Evolutionary conservation across 2,888 invertebrate genomes (phyloP), one percentile per base, ranked within the genome.

Genomic region (Oasisia sp.): DNA sequence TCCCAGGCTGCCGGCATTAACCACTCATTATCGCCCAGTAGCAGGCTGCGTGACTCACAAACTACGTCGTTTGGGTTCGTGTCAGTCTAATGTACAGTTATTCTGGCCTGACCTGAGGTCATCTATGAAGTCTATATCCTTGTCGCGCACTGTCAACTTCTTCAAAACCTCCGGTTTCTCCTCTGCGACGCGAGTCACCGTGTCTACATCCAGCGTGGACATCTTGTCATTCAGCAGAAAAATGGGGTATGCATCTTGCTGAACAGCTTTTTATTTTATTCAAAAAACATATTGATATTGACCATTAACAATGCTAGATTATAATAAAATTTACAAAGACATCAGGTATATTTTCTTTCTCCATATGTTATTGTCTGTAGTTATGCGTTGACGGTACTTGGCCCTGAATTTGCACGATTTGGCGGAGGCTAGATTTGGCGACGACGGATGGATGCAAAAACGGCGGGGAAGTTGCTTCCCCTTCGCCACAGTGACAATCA

Each of bases 81-180:
- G 74, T 74, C 74, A 74, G 74, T 74, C 27, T n/a, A 74, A n/a
- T 74, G 27, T 74, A 27, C 27, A 19, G 27, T 74, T n/a, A n/a
- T 3, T 74, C 74, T 27, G 14, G 74, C 27, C 74, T 74, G 74
- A 74, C 74, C 74, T 74, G 19, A 74, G 74, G 74, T 74, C 74
- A 74, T 74, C 74, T 74, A 74, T 74, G 74, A 27, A 27, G 74
- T 74, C 74, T 74, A 74, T 27, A n/a, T 74, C 74, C 27, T 74
- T 74, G n/a, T 74, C 74, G 27, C 74, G 74, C 19, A 74, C 74
- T 74, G 74, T 74, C 74, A 74, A 74, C 74, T 74, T 74, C 74
- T 74, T 74, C 74, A 74, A 74, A 74, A 74, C 74, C 19, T n/a
- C 74, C 27, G 74, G 74, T 74, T 74, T 74, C 74, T 74, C 74